Evolutionary conservation across 1,140 invertebrate species (phyloP), one percentile per base, ranked within the genome.

Genomic region (Venustaconcha ellipsiformis): DNA sequence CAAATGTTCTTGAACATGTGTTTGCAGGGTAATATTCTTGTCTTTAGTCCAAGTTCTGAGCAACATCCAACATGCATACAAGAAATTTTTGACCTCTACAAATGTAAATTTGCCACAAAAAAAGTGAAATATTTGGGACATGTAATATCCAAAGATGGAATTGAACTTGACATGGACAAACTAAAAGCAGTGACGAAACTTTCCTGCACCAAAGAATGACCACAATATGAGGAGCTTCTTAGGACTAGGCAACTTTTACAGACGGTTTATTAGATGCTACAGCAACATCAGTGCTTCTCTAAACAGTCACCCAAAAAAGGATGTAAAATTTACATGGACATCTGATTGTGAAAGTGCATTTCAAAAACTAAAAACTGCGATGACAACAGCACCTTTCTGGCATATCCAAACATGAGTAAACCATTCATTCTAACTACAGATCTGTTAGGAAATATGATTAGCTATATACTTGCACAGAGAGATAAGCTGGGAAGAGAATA

Each of bases 221-320:
- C 86, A 87, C 48, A 85, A 91, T 70, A 65, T 92, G 0, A 78
- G 88, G 68, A 63, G 84, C 26, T 92, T 92, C 77, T 56, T 92
- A 3, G 92, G 92, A 1, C 67, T 92, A 18, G 74, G 87, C 62
- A 88, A 88, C 70, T 92, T 89, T 76, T 87, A 89, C 72, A 68
- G 85, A 12, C 78, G 58, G n/a, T 83, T 90, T 79, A 84, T 91
- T 18, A 85, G 78, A 67, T 82, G 84, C 63, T 88, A 79, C 74
- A 73, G 86, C 15, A 63, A 87, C 74, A 72, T 86, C 14, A 86
- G 87, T 18, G 74, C 77, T 56, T 81, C 88, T 64, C 77, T 92
- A 37, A 79, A 87, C 15, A 71, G 86, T 6, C 77, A 92, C 14
- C 69, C 88, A 55, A 72, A 67, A 26, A 90, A 91, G 79, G 82